Base-by-base conservation (phyloP, 2,797 vertebrate species). In the Meriones psammophilus region DNA sequence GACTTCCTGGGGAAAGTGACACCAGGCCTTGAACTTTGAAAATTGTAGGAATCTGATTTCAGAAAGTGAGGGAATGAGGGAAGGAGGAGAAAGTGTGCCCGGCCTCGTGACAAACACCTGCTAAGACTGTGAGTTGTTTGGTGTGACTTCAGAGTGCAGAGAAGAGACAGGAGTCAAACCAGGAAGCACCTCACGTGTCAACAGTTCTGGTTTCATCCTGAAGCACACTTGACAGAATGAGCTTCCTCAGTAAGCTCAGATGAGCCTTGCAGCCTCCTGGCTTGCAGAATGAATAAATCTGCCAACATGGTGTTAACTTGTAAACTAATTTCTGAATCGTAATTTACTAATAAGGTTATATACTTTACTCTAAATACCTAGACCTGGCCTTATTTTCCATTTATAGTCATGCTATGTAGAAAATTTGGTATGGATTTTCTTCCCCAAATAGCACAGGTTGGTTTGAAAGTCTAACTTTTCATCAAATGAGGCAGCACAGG, bases 401-500 rank as follows among this genome's bases (percentile, higher is more conserved):
- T 68, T 91, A 68, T 73, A 88, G 62, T 42, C 88, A 4, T 93
- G 64, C 60, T 89, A 71, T 39, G 54, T 91, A 64, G 94, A 87
- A 95, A 98, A 97, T 96, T 97, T 94, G 97, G 89, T 94, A 93
- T 94, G 78, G 69, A 94, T 95, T 98, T 97, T 79, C 92, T 96
- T 96, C 56, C 88, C 89, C 78, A 94, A 95, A 89, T 77, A 94
- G 24, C 36, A 76, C 28, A 84, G 5, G 1, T 94, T 33, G 89
- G 2, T 92, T 87, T 68, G 10, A 95, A 76, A 80, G 13, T 13
- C 83, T 92, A 95, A 58, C 50, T 89, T 94, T 83, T 89, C 87
- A 90, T 78, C 74, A 86, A 79, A 93, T 15, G 89, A 50, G 89
- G 5, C 3, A 62, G 30, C 36, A 26, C 62, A 33, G 5, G 88